Base-by-base conservation (phyloP, 2,113 vertebrate species). In the Oncorhynchus kisutch region DNA sequence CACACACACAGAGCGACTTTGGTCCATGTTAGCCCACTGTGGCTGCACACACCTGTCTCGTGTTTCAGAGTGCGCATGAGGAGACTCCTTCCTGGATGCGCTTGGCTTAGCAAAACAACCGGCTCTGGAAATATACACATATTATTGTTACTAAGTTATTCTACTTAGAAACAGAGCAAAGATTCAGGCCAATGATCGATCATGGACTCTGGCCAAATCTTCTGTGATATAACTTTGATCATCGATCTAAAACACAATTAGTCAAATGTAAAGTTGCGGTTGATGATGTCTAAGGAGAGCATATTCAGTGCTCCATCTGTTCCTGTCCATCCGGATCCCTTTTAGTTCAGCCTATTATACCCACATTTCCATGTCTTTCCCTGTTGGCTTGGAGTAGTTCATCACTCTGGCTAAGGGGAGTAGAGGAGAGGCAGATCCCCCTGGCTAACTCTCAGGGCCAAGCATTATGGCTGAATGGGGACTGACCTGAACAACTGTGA, bases 401-500 rank as follows among this genome's bases (percentile, higher is more conserved):
- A 77, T 86, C 83, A 64, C 79, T 85, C 83, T 70, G 11, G 81
- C 64, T 1, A 24, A 83, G 82, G 80, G 76, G 86, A 84, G 51
- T 54, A 82, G 71, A 83, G 85, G 81, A 74, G 78, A 87, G 79
- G 85, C 83, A 66, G 81, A 82, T 81, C 87, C 83, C 0, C 68
- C 45, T 31, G 86, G 87, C 83, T 25, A 79, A 71, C 74, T 83
- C 78, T 78, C 75, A 62, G 51, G 87, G 82, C 86, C 76, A 80
- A 81, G 48, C 69, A 31, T 78, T 78, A 64, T 79, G 82, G 70
- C 75, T 81, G 81, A 89, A 75, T 78, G 13, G 70, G 80, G 87
- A 85, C 88, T 89, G 86, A 84, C 81, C 80, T 77, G 79, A 84
- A 88, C 87, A 89, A 88, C 85, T 80, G 76, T 87, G 81, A 85